A percentile compares a stretch with the other conserved stretches of the same genome.
These are phyloP conservation scores for Zaprionus bogoriensis DNA, from an alignment of 2,888 invertebrate species.

Conservation along the genomic window DNA sequence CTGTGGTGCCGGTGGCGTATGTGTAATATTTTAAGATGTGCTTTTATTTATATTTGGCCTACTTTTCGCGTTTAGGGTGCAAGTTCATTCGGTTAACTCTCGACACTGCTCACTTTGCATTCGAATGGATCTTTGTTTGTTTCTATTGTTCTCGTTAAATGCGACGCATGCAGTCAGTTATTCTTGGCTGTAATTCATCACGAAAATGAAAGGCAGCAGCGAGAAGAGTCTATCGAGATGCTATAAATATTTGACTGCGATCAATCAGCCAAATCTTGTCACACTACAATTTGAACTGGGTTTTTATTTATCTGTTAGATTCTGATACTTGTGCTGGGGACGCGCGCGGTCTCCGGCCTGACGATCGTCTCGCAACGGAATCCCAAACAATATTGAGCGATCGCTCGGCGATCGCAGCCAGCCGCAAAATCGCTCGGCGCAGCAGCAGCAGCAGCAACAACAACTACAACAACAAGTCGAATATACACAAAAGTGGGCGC, in stretches of 20 bases:
- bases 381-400: slow-evolving; percentile 72
- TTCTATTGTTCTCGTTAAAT: slow-evolving; percentile 26
- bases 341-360: slow-evolving; percentile 43
- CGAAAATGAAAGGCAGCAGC: slow-evolving; percentile 8
- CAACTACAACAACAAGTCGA: slow-evolving; percentile 40
- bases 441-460: slow-evolving; percentile 27
- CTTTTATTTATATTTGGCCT: slow-evolving; percentile 42
- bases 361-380: slow-evolving; percentile 69
- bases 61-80: slow-evolving; percentile 24
- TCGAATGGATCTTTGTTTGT: neutral
- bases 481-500: slow-evolving; percentile 47
- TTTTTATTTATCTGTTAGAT: neutral
- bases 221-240: neutral
- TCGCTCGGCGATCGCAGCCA: slow-evolving; percentile 39
- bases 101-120: slow-evolving; percentile 17
- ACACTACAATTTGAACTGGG: neutral
- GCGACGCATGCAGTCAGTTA: slow-evolving; percentile 42
- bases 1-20: slow-evolving; percentile 51
- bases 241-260: slow-evolving; percentile 12
- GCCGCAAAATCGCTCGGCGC: slow-evolving; percentile 46
- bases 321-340: slow-evolving; percentile 5
- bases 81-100: neutral
- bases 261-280: neutral
- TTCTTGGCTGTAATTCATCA: slow-evolving; percentile 2
- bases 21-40: slow-evolving; percentile 46